Conservation (phyloP, 2,113 vertebrate species). For the Ifrita kowaldi region DNA sequence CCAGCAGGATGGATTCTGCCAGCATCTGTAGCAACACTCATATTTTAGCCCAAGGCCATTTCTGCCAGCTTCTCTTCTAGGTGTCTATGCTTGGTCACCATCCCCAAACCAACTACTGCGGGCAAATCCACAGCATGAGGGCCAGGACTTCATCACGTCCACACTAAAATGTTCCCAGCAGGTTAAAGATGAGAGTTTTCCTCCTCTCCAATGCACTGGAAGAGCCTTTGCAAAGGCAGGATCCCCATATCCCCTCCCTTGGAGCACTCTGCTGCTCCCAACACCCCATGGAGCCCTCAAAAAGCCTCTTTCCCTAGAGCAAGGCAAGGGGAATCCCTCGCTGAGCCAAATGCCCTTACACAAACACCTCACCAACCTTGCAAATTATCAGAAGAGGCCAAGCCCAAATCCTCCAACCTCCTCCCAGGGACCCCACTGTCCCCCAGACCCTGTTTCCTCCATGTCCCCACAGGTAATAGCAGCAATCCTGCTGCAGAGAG, state of each 20-base stretch:
- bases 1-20: neutral
- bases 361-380: neutral
- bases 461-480: rapidly evolving
- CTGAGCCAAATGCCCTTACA: conserved; percentile 1
- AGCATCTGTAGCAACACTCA: neutral
- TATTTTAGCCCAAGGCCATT: neutral
- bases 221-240: neutral
- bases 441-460: neutral
- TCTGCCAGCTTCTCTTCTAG: neutral
- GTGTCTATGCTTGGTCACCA: neutral
- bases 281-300: neutral
- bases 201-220: neutral
- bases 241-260: neutral
- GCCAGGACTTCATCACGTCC: neutral
- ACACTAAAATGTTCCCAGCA: neutral
- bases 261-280: neutral
- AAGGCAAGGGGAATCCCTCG: neutral
- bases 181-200: neutral
- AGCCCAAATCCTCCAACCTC: neutral
- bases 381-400: neutral
- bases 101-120: neutral
- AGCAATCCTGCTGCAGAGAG: neutral
- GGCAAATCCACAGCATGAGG: neutral
- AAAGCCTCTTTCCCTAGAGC: neutral
- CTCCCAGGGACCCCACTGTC: neutral